These are phyloP conservation scores for Leucoma salicis DNA, from an alignment of 2,888 invertebrate species.

Conservation along the genomic window DNA sequence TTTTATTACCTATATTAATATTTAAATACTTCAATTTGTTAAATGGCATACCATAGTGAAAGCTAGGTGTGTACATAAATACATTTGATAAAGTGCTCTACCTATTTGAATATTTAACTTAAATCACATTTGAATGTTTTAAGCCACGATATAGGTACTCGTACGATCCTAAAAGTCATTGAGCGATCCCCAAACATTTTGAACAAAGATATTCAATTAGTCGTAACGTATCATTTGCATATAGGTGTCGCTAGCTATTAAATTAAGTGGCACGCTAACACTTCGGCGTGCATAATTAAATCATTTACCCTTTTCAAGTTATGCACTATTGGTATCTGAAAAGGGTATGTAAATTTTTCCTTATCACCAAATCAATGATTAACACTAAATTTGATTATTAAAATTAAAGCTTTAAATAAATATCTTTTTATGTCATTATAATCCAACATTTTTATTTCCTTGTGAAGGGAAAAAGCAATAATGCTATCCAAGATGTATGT, in stretches of 20 bases:
- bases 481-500: no score
- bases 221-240: constrained; percentile 74
- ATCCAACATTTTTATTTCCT: no score
- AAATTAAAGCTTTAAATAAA: no score
- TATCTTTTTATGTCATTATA: no score
- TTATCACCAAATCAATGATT: constrained; percentile 7
- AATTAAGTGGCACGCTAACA: constrained; percentile 70
- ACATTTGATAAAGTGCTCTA: neutral
- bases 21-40: neutral
- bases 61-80: neutral
- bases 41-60: neutral
- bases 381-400: no score
- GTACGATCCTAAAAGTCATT: constrained; percentile 58
- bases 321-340: constrained; percentile 44
- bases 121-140: constrained; percentile 37
- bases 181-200: constrained; percentile 45
- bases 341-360: constrained; percentile 28
- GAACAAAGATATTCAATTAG: constrained; percentile 79
- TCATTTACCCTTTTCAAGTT: constrained; percentile 62
- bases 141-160: constrained; percentile 32
- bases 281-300: constrained; percentile 70
- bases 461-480: no score
- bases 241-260: constrained; percentile 76
- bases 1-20: no score
- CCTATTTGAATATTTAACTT: constrained; percentile 9